Evolutionary conservation across 2,888 invertebrate genomes (phyloP).

Genomic region (Temnothorax ravouxi): DNA sequence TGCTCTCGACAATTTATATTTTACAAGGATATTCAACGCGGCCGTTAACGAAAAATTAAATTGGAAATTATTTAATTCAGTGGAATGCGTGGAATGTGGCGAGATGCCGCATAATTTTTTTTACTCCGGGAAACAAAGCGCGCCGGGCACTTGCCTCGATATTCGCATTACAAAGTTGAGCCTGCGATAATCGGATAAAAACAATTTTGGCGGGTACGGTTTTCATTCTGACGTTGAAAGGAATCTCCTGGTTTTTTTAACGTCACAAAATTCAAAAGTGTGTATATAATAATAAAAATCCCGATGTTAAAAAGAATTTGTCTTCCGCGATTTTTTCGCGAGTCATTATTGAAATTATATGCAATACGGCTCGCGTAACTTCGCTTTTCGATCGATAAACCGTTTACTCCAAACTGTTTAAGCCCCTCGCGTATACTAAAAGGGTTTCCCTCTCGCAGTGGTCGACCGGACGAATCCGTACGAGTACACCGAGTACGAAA

Average conservation of each 20-base stretch:
- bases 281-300: neutral
- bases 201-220: neutral
- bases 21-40: neutral
- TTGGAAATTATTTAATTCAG: conserved; percentile 18
- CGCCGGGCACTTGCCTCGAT: neutral
- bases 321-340: too few species aligned
- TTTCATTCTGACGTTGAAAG: neutral
- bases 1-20: neutral
- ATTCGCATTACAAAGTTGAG: neutral
- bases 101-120: neutral
- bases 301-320: neutral
- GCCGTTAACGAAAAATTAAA: neutral
- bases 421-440: conserved; percentile 9
- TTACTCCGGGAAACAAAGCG: neutral
- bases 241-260: neutral
- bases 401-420: conserved; percentile 6
- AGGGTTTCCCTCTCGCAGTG: conserved; percentile 17
- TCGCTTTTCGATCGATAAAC: conserved; percentile 20
- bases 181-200: neutral
- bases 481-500: conserved; percentile 27
- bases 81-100: too few species aligned
- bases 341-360: neutral
- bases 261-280: neutral
- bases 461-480: conserved; percentile 39
- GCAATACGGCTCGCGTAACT: neutral